Evolutionary conservation across 2,113 vertebrate species (phyloP), one percentile per base, ranked within the genome.

Genomic region (Otocyon megalotis): DNA sequence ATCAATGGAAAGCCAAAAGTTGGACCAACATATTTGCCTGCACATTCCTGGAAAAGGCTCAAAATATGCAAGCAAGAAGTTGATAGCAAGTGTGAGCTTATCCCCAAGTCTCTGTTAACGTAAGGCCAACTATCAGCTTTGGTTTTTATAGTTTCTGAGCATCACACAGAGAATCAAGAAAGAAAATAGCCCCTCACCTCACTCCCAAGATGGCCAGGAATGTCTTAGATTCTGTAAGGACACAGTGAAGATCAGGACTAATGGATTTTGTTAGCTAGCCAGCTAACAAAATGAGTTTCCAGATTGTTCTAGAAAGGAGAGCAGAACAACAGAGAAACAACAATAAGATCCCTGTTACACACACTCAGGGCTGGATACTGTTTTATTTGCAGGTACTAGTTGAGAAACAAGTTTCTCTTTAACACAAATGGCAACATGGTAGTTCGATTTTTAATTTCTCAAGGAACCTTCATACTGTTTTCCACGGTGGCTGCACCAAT

Each of bases 401-500:
- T 37, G 54, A 93, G 54, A 90, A 89, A 30, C 15, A 82, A 82
- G 22, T 32, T 90, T 93, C 96, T 86, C 14, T 87, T 77, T 54
- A 91, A 94, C 88, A 84, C 43, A 86, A 71, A 54, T 53, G 63
- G 82, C 88, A 83, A 10, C 62, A 7, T 56, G 50, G 28, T 56
- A 20, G 35, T 35, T 87, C 63, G 54, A 2, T 54, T 87, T 87
- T 26, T 54, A 71, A 53, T 67, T 81, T 72, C 72, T 77, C 74
- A 22, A 16, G n/a, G 20, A 67, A 28, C 0, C n/a, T 28, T 8
- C 11, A 1, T 56, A 32, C n/a, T 43, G 15, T 54, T 95, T 63
- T 80, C 20, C 22, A 24, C 3, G 43, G 26, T 8, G 19, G 19
- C 8, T n/a, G 16, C 10, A 12, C 74, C 74, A 62, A 2, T 58